These are phyloP conservation scores for Mactra quadrangularis DNA, from an alignment of 1,140 invertebrate species.

Conservation along the genomic window DNA sequence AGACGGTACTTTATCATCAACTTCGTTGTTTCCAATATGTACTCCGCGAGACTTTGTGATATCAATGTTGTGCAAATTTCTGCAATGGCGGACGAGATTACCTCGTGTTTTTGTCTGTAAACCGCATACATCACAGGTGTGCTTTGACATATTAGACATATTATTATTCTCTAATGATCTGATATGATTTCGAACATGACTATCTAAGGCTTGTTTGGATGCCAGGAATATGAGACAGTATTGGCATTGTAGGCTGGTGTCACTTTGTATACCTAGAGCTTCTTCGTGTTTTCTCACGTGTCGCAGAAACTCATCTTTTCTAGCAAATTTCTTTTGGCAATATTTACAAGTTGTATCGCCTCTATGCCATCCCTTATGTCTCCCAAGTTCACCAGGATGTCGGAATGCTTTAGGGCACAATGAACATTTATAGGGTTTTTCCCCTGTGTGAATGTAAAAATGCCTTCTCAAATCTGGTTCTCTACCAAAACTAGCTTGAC, in stretches of 20 bases:
- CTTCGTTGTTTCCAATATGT: no score
- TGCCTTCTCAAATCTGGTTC: conserved; percentile 1
- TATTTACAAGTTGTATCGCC: conserved; percentile 22
- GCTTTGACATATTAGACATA: not conserved
- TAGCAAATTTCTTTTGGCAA: not conserved
- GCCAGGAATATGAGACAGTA: no score
- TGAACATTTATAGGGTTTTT: conserved; percentile 18
- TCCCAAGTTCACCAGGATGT: not conserved
- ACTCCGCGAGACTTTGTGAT: no score
- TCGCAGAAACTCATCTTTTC: conserved; percentile 14
- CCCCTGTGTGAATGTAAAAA: conserved; percentile 20
- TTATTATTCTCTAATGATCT: not conserved
- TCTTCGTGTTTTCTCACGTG: not conserved
- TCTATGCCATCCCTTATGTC: conserved; percentile 18
- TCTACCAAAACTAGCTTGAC: conserved; percentile 17
- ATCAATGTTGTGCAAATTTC: no score
- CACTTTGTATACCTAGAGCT: not conserved
- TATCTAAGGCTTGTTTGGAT: not conserved
- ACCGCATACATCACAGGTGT: not conserved
- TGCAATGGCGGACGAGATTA: no score
- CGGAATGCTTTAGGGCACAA: conserved; percentile 7
- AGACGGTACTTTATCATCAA: no score
- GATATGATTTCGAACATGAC: not conserved
- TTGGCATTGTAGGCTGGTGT: not conserved
- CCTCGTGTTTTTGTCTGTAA: not conserved